Conservation (phyloP, 1,140 invertebrate genomes). For the Anthonomus grandis region DNA sequence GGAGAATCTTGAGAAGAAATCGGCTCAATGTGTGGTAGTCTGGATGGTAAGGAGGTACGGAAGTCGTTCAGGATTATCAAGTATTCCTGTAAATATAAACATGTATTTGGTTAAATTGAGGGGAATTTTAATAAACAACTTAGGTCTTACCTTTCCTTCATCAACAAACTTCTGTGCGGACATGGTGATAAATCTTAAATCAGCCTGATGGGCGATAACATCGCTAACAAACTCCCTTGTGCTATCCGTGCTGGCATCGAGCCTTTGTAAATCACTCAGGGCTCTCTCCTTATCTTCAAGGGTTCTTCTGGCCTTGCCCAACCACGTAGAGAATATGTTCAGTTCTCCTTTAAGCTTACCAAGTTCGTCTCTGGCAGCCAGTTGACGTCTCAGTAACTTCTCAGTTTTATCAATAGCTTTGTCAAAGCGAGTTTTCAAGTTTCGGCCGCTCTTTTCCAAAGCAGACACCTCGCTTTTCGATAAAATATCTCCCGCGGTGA, state of each 20-base stretch:
- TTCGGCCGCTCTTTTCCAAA: slow-evolving; percentile 79
- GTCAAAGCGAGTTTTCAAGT: slow-evolving; percentile 80
- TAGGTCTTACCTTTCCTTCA: slow-evolving; percentile 73
- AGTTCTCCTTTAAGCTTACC: slow-evolving; percentile 79
- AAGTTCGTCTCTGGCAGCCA: slow-evolving; percentile 81
- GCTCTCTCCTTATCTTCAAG: slow-evolving; percentile 85
- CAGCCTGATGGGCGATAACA: slow-evolving; percentile 91
- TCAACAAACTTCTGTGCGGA: slow-evolving; percentile 92
- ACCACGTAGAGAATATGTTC: slow-evolving; percentile 79
- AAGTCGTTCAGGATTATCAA: slow-evolving; percentile 79
- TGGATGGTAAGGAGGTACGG: slow-evolving; percentile 74
- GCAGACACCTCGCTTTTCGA: slow-evolving; percentile 84
- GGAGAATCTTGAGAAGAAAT: slow-evolving; percentile 64
- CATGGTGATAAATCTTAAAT: slow-evolving; percentile 91
- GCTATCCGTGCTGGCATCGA: slow-evolving; percentile 68
- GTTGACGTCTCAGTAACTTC: slow-evolving; percentile 70
- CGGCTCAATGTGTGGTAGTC: slow-evolving; percentile 72
- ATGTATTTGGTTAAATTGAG: background rate
- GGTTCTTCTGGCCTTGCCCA: slow-evolving; percentile 72
- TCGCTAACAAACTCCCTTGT: slow-evolving; percentile 88
- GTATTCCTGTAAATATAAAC: slow-evolving; percentile 60
- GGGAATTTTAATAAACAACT: background rate
- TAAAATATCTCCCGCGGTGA: slow-evolving; percentile 83
- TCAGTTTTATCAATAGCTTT: slow-evolving; percentile 75
- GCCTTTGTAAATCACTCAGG: slow-evolving; percentile 71